Conservation (phyloP, 2,113 vertebrate genomes). For the Gallinago media region DNA sequence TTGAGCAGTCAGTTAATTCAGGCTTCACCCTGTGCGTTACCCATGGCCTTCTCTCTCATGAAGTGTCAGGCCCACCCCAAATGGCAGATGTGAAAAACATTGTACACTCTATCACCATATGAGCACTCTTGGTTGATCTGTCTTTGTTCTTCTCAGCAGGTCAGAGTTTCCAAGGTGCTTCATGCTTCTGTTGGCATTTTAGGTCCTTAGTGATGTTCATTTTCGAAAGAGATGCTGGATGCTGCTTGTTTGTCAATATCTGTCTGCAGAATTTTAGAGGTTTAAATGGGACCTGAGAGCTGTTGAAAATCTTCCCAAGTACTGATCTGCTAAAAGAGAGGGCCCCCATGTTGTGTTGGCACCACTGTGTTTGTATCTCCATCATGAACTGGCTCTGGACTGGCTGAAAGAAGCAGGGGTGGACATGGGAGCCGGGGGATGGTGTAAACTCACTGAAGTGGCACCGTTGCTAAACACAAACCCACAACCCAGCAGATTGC, state of each 20-base stretch:
- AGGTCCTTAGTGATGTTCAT: not conserved
- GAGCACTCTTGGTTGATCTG: not conserved
- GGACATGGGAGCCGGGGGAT: fast-evolving
- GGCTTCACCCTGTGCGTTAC: not conserved
- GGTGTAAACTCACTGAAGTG: not conserved
- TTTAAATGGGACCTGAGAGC: not conserved
- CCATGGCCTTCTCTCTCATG: not conserved
- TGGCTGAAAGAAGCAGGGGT: not conserved
- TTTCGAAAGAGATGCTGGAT: not conserved
- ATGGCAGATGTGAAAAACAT: not conserved
- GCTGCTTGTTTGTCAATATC: not conserved
- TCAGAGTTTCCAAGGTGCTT: not conserved
- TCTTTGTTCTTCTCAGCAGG: not conserved
- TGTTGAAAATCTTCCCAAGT: not conserved
- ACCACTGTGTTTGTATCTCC: not conserved
- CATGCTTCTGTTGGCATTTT: not conserved
- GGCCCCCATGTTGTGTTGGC: fast-evolving
- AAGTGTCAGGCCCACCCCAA: not conserved
- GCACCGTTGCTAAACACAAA: not conserved
- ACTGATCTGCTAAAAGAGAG: not conserved
- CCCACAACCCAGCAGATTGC: not conserved
- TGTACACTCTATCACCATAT: not conserved
- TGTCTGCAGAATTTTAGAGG: not conserved
- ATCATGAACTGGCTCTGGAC: not conserved
- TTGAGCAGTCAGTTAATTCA: not conserved